Base-by-base conservation (phyloP, 2,113 vertebrate species). In the Nycticebus coucang region DNA sequence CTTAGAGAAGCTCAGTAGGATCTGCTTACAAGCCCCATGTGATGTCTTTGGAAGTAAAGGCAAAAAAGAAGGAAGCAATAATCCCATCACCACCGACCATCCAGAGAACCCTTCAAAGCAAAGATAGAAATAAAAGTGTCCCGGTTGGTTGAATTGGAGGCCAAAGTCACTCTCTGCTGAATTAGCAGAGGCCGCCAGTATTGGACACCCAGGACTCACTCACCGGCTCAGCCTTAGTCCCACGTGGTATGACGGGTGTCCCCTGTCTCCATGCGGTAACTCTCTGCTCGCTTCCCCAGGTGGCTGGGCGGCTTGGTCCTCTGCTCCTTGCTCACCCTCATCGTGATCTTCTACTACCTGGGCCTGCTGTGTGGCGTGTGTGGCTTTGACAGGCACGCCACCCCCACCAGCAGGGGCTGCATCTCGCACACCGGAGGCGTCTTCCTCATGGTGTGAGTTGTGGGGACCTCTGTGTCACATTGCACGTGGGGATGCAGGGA, bases 361-460 rank as follows among this genome's bases (percentile, higher is more conserved):
- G 99, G 99, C 59, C 95, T 99, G 82, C 95, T 99, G 0, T 99
- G 99, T 87, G 99, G 99, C 64, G 98, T 98, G 0, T 98, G 98
- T 93, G 99, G 99, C 93, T 99, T 98, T 74, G 98, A 99, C 98
- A 99, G 98, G 92, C 98, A 99, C 7, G 98, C 99, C 95, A 99
- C 99, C 57, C 99, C 99, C 0, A 99, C 99, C 26, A 99, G 98
- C 17, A 98, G 99, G 78, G 99, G 99, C 94, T 99, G 99, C 28
- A 96, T 99, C 96, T 99, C 99, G 41, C 99, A 99, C 97, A 99
- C 99, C 0, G 99, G 99, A 21, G 99, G 99, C 64, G 99, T 99
- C 41, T 99, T 99, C 95, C 99, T 99, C 72, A 99, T 99, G 99
- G 99, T 98, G 99, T 99, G 97, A 99, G 99, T 99, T 99, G 69